Base-by-base conservation (phyloP, 1,140 invertebrate species). In the Phymorhynchus buccinoides region DNA sequence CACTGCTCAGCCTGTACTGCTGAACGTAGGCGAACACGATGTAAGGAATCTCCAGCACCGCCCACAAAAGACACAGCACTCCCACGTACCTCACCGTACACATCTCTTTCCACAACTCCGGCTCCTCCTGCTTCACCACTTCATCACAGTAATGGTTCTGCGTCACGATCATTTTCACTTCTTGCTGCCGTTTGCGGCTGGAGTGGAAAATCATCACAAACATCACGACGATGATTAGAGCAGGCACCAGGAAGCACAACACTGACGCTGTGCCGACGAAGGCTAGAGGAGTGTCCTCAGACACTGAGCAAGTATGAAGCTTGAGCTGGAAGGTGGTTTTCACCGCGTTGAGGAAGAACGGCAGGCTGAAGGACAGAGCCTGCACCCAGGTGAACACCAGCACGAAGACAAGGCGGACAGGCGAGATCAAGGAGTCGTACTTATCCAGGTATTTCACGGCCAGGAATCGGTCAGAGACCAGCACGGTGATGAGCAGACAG, bases 361-460 rank as follows among this genome's bases (percentile, higher is more conserved):
- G 91, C 32, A 90, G 32, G 81, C 89, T 89, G 80, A 92, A 91
- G 62, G 88, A 85, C 30, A 90, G 30, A 14, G 90, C 80, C 39
- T 92, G 90, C 16, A 92, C 22, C 91, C 91, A 92, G 0, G 90
- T 88, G 80, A 86, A 90, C 0, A 83, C 68, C 2, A 92, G 85
- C 35, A 91, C 77, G 12, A 90, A 56, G 18, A 66, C 52, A 7
- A 89, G 83, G 80, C 88, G 71, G 18, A 80, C 83, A 14, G 84
- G 84, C 4, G 85, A 88, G 35, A 91, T 75, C 62, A 89, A 83
- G 1, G 85, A 80, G 32, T 89, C 86, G 78, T 90, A 90, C 66
- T 85, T 88, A 1, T 79, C 84, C 14, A 88, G 85, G 68, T 75
- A 75, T 42, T 78, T 86, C 16, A 91, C 86, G n/a, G 89, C 88